These are phyloP conservation scores for Pollenia amentaria DNA, from an alignment of 2,888 invertebrate species.

Conservation along the genomic window DNA sequence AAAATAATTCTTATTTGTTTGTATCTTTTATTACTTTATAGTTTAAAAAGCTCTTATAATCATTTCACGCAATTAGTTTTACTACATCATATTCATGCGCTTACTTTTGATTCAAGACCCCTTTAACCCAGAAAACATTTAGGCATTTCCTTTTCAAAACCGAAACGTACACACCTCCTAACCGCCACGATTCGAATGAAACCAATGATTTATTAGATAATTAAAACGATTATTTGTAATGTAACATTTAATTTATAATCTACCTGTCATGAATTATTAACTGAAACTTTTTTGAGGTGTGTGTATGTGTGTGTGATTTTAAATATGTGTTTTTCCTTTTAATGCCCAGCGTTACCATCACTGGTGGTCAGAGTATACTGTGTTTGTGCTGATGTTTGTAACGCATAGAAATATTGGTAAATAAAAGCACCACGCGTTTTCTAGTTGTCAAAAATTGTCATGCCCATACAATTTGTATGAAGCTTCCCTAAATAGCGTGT, in stretches of 20 bases:
- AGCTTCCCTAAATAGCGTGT: no score
- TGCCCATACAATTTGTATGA: no score
- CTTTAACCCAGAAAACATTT: conserved; percentile 17
- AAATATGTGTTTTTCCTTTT: conserved; percentile 1
- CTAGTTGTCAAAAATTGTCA: no score
- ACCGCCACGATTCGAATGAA: not conserved
- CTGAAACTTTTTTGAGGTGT: conserved; percentile 38
- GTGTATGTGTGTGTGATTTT: not conserved
- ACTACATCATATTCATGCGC: not conserved
- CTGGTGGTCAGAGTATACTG: no score
- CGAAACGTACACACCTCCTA: not conserved
- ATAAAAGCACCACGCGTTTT: no score
- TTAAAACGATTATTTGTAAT: conserved; percentile 62
- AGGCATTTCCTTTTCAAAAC: not conserved
- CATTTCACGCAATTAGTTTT: conserved; percentile 22
- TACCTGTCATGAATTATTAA: conserved; percentile 61
- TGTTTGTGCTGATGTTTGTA: no score
- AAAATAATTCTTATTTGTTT: conserved; percentile 5
- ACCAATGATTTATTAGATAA: conserved; percentile 63
- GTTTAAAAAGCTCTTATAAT: conserved; percentile 10
- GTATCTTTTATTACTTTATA: not conserved
- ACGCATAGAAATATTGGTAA: no score
- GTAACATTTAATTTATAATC: conserved; percentile 66
- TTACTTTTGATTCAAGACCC: not conserved
- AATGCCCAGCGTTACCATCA: no score